These are phyloP conservation scores for Dinoponera quadriceps DNA, from an alignment of 1,140 invertebrate species.

Conservation along the genomic window DNA sequence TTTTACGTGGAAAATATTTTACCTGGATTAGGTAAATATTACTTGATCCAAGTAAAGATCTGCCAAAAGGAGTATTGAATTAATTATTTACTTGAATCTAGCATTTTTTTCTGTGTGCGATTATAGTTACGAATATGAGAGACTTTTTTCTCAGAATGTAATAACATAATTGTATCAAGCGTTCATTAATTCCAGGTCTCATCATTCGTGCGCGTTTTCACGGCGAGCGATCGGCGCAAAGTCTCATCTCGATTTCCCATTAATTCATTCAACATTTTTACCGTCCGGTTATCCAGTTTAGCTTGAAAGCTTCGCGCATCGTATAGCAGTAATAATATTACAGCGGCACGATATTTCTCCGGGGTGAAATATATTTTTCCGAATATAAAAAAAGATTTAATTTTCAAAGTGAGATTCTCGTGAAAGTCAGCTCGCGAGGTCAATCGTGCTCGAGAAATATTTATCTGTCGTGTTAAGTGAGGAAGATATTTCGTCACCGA, in stretches of 20 bases:
- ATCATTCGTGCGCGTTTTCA: background rate
- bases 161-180: background rate
- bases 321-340: constrained; percentile 6
- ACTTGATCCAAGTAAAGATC: no score
- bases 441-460: background rate
- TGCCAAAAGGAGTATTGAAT: no score
- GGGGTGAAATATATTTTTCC: constrained; percentile 3
- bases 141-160: no score
- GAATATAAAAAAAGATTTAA: background rate
- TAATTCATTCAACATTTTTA: constrained; percentile 37
- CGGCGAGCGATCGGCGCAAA: background rate
- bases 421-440: background rate
- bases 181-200: background rate
- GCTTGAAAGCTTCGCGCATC: constrained; percentile 25
- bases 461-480: background rate
- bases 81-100: no score
- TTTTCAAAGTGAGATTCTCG: background rate
- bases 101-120: no score
- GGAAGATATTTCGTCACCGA: background rate
- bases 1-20: no score
- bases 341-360: background rate
- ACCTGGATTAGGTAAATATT: no score
- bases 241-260: constrained; percentile 11
- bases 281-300: constrained; percentile 6
- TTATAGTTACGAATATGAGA: no score